A percentile compares a stretch with the other conserved stretches of the same genome.
phyloP scores from a whole-genome alignment of 1,140 invertebrate species.

The Pseudobourletiella spinata region DNA sequence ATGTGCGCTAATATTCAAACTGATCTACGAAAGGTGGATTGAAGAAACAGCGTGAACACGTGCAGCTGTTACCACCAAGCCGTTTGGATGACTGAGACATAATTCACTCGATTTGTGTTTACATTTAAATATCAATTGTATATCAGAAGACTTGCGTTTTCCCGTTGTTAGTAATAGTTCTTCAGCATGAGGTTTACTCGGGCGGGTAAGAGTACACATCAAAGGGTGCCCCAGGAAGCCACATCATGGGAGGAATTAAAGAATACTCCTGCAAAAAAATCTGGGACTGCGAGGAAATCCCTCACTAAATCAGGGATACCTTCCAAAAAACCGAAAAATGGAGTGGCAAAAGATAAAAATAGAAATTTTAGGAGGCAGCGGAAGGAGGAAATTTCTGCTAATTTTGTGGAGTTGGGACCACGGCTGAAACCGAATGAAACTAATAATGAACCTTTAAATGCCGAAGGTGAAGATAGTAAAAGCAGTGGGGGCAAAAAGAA shows the following conservation, averaged over 20 bases:
- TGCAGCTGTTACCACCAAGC: no score
- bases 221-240: conserved; percentile 15
- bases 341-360: not conserved
- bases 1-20: no score
- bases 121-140: no score
- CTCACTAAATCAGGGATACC: not conserved
- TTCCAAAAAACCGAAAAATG: conserved; percentile 3
- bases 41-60: no score
- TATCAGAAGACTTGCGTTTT: no score
- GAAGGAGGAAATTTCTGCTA: not conserved
- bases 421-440: not conserved
- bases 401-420: conserved; percentile 8
- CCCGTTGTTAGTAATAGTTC: not conserved
- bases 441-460: not conserved
- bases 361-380: not conserved
- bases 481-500: not conserved
- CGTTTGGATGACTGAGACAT: no score
- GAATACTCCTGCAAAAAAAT: conserved; percentile 9
- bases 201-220: conserved; percentile 22
- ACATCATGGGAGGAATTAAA: conserved; percentile 22
- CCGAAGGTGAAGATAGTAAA: not conserved
- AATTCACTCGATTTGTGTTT: no score
- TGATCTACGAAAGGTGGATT: no score
- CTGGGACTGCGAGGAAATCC: not conserved
- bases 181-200: not conserved